These are phyloP conservation scores for Cinclus mexicanus DNA, from an alignment of 2,113 vertebrate genomes.

Conservation along the genomic window DNA sequence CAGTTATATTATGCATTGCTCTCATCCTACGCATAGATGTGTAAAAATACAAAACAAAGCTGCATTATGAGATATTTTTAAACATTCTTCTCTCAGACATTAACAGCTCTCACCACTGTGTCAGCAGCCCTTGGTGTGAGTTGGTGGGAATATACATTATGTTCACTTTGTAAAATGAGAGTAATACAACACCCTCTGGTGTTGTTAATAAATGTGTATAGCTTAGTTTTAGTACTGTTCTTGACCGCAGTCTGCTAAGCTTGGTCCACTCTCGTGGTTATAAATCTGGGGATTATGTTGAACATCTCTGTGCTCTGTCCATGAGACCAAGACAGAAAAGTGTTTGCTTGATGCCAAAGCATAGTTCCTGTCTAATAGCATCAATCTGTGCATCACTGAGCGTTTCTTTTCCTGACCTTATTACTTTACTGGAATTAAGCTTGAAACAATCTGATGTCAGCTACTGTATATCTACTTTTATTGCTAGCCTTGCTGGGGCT, in stretches of 20 bases:
- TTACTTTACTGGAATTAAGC: slow-evolving; percentile 85
- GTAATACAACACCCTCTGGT: slow-evolving; percentile 12
- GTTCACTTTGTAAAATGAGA: slow-evolving; percentile 23
- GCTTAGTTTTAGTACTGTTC: slow-evolving; percentile 41
- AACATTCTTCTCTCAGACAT: neutral
- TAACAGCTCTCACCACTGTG: neutral
- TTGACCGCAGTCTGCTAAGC: slow-evolving; percentile 29
- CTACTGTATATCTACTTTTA: slow-evolving; percentile 84
- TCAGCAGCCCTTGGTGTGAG: neutral
- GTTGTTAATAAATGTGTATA: slow-evolving; percentile 51
- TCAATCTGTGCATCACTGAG: slow-evolving; percentile 78
- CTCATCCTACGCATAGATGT: neutral
- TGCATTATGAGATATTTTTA: neutral
- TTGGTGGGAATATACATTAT: slow-evolving; percentile 21
- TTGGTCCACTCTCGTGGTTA: slow-evolving; percentile 22
- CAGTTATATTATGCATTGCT: neutral
- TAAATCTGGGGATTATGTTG: slow-evolving; percentile 62
- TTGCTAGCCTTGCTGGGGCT: slow-evolving; percentile 76
- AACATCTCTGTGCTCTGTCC: slow-evolving; percentile 60
- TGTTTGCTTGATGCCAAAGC: slow-evolving; percentile 50
- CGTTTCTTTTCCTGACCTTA: slow-evolving; percentile 80
- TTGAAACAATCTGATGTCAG: slow-evolving; percentile 83
- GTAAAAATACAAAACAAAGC: neutral
- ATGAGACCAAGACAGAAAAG: slow-evolving; percentile 59
- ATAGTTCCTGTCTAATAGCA: slow-evolving; percentile 68